Conservation (phyloP, 2,113 vertebrate genomes). For the Sinocyclocheilus anophthalmus region DNA sequence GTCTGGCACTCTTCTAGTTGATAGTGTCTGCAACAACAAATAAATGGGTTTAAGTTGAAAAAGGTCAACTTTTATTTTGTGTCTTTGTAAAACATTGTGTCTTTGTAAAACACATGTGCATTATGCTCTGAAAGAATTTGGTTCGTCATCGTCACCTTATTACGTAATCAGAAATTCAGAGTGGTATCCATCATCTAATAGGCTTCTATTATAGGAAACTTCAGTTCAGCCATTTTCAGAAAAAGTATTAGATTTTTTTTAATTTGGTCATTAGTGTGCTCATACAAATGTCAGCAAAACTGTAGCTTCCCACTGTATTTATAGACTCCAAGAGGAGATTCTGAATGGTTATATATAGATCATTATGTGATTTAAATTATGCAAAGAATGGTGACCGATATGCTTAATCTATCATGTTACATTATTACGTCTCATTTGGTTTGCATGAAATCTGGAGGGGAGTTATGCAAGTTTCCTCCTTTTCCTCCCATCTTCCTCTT, state of each 20-base stretch:
- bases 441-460: slow-evolving; percentile 25
- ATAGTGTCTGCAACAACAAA: not conserved
- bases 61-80: not conserved
- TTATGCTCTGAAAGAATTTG: slow-evolving; percentile 35
- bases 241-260: slow-evolving; percentile 51
- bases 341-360: slow-evolving; percentile 51
- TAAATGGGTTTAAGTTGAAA: not conserved
- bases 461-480: slow-evolving; percentile 31
- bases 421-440: slow-evolving; percentile 35
- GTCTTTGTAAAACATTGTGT: not conserved
- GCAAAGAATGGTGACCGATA: slow-evolving; percentile 30
- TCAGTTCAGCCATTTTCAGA: slow-evolving; percentile 63
- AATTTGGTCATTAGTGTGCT: slow-evolving; percentile 62
- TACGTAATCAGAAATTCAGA: slow-evolving; percentile 46
- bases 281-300: slow-evolving; percentile 58
- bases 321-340: slow-evolving; percentile 55
- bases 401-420: slow-evolving; percentile 42
- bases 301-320: slow-evolving; percentile 60
- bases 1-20: not conserved
- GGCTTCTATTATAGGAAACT: slow-evolving; percentile 61
- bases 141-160: slow-evolving; percentile 22
- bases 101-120: not conserved
- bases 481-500: not conserved
- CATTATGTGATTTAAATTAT: slow-evolving; percentile 51
- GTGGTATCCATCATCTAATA: slow-evolving; percentile 61